Percentiles rank a stretch among this genome's conserved stretches.
Evolutionary conservation across 2,797 vertebrate species (phyloP).

Genomic region (Spheniscus humboldti): DNA sequence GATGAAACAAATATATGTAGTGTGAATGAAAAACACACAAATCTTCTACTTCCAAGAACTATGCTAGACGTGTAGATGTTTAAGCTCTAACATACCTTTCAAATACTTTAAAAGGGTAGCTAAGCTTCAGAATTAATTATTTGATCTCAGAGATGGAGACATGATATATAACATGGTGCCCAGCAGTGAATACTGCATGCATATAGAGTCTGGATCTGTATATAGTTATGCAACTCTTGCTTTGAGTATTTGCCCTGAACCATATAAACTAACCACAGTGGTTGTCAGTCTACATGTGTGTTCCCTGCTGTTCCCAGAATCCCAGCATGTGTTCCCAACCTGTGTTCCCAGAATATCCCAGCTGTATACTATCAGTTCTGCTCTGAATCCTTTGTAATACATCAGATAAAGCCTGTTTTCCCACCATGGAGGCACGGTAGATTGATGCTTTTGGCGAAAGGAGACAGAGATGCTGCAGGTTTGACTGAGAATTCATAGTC

Average conservation of each 20-base stretch:
- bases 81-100: not conserved
- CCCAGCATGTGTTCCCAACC: slow-evolving; percentile 45
- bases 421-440: not conserved
- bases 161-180: not conserved
- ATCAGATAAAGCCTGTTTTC: slow-evolving; percentile 48
- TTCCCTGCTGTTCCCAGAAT: slow-evolving; percentile 59
- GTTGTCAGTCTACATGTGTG: slow-evolving; percentile 36
- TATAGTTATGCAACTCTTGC: not conserved
- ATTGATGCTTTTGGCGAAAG: slow-evolving; percentile 17
- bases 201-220: not conserved
- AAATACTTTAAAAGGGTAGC: not conserved
- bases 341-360: slow-evolving; percentile 50
- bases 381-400: slow-evolving; percentile 49
- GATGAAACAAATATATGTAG: not conserved
- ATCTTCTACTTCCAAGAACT: not conserved
- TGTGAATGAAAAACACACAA: not conserved
- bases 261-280: slow-evolving; percentile 11
- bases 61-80: not conserved
- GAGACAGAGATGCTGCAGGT: not conserved
- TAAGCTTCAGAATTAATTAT: not conserved
- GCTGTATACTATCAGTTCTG: slow-evolving; percentile 62
- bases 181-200: not conserved
- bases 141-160: not conserved
- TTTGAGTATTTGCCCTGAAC: slow-evolving; percentile 41
- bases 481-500: not conserved